phyloP scores from a whole-genome alignment of 92 coral and sea anemone species.

The Umimayanthus kanabou region DNA sequence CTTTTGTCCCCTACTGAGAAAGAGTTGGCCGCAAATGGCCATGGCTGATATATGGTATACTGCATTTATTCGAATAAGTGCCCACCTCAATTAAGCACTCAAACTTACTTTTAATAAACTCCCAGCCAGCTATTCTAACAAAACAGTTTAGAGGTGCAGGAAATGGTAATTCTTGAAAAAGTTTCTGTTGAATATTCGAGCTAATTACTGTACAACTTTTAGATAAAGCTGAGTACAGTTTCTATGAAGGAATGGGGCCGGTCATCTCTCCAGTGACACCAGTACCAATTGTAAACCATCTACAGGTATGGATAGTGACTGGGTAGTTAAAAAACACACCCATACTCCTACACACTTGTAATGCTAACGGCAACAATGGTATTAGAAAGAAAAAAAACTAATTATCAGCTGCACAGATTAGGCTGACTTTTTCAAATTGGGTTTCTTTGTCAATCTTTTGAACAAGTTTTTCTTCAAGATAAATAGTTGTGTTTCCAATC shows the following conservation, averaged over 20 bases:
- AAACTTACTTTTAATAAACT: no score
- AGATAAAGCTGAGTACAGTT: slow-evolving; percentile 96
- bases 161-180: neutral
- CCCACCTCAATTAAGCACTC: no score
- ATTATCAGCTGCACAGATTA: no score
- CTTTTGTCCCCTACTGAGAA: neutral
- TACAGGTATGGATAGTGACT: slow-evolving; percentile 59
- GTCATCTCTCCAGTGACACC: slow-evolving; percentile 93
- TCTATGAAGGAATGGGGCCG: slow-evolving; percentile 99
- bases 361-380: neutral
- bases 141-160: no score
- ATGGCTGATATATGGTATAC: neutral
- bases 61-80: no score
- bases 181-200: no score
- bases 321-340: neutral
- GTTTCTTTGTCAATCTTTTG: no score
- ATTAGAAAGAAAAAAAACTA: neutral
- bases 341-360: neutral
- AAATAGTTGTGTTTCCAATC: no score
- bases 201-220: neutral
- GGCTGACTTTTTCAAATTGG: neutral
- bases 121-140: neutral
- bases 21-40: neutral
- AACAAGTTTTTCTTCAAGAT: no score
- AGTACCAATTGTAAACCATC: slow-evolving; percentile 85